Conservation (phyloP, 2,113 vertebrate genomes). For the Chamaea fasciata region DNA sequence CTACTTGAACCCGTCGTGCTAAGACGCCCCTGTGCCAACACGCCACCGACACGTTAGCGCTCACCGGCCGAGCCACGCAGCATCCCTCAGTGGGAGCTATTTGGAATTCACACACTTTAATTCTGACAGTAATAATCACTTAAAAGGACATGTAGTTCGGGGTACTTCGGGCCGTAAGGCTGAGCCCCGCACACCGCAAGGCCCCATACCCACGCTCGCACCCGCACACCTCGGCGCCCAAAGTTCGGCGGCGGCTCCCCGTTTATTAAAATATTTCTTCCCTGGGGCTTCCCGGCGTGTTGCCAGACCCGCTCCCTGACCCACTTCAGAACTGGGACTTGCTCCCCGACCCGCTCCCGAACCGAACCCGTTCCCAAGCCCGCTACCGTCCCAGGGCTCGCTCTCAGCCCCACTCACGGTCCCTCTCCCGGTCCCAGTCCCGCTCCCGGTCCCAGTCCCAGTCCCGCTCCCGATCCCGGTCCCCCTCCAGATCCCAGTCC, state of each 20-base stretch:
- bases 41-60: background rate
- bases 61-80: background rate
- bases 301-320: background rate
- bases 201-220: background rate
- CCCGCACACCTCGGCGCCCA: background rate
- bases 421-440: background rate
- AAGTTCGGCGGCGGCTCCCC: background rate
- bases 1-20: background rate
- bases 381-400: background rate
- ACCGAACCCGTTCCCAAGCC: background rate
- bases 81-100: background rate
- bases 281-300: no score
- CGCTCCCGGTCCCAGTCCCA: background rate
- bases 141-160: background rate
- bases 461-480: fast-evolving
- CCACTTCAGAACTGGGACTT: background rate
- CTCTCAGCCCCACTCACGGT: background rate
- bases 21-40: background rate
- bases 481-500: background rate
- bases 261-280: background rate
- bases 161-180: background rate
- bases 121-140: background rate
- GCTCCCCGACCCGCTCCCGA: background rate
- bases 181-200: background rate
- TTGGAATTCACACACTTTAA: background rate